Evolutionary conservation across 2,888 invertebrate genomes (phyloP), one percentile per base, ranked within the genome.

Genomic region (Lycaena phlaeas): DNA sequence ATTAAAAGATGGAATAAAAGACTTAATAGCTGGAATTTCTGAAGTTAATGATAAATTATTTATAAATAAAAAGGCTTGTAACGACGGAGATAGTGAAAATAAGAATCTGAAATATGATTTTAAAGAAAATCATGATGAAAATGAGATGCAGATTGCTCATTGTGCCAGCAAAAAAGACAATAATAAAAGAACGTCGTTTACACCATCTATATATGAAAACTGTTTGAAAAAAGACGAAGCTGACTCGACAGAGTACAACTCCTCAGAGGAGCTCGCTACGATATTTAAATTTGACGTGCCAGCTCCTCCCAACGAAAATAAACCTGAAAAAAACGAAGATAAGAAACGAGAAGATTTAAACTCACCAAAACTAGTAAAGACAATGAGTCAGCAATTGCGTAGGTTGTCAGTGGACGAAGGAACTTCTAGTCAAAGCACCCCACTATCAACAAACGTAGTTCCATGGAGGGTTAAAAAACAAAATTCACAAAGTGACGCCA

Each of bases 191-290:
- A 62, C 62, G 54, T 81, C 79, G 11, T 64, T 68, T 38, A 78
- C 73, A 59, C 59, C 77, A 28, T 82, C 81, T 30, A 75, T 81
- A 56, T 79, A 82, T 50, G 82, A 82, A 65, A 72, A 81, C 40
- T 74, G 78, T 52, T 61, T 76, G 59, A 81, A 70, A 51, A 78
- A 63, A 50, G 78, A 82, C 43, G 54, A 64, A 38, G 64, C 68
- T 42, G 84, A 85, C 61, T 64, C 84, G 11, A 87, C 88, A 42
- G 88, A 88, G 61, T 89, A 89, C 57, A 89, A 89, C 63, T 89
- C 89, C 7, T 87, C 88, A 36, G 89, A 89, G 58, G 89, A 89
- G 60, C 68, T 89, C 51, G 88, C 89, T 15, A 88, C 87, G 54
- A 89, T 89, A 55, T 89, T 89, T 60, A 87, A 88, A 53, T 53